Evolutionary conservation across 2,797 vertebrate genomes (phyloP), one percentile per base, ranked within the genome.

Genomic region (Hozukius guyotensis): DNA sequence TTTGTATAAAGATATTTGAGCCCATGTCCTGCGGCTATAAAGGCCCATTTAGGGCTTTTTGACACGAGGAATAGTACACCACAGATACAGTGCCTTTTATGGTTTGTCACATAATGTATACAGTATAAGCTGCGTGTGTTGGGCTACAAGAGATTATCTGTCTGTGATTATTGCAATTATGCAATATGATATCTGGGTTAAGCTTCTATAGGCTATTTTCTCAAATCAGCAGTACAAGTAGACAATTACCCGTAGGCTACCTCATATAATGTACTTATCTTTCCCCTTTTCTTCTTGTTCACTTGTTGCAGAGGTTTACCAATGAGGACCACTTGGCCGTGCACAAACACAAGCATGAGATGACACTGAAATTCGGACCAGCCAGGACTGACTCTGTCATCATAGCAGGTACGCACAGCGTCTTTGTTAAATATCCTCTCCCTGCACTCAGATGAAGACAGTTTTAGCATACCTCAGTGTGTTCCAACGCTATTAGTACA

Each of bases 311-410:
- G 98, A 97, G 98, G 94, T 99, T 99, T 92, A 99, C 98, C 78
- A 99, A 99, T 73, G 98, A 98, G 96, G 98, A 99, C 95, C 98
- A 99, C 95, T 96, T 99, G 96, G 97, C 98, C 24, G 98, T 99
- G 81, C 98, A 99, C 94, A 99, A 97, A 95, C 98, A 99, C 96
- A 99, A 99, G 92, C 98, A 99, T 78, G 98, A 99, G 95, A 99
- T 99, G 98, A 99, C 98, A 27, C 91, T 99, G 91, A 99, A 99
- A 91, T 99, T 99, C 82, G 98, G 98, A 93, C 98, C 98, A 34
- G 85, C 95, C 70, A 93, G 96, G 84, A 96, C 96, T 0, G 96
- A 96, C 86, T 96, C 96, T 0, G 96, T 96, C 86, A 96, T 96
- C 59, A 96, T 96, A 64, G 95, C 95, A 95, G 96, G 94, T 94